Conservation (phyloP, 2,797 vertebrate species). For the Phalloptychus januarius region DNA sequence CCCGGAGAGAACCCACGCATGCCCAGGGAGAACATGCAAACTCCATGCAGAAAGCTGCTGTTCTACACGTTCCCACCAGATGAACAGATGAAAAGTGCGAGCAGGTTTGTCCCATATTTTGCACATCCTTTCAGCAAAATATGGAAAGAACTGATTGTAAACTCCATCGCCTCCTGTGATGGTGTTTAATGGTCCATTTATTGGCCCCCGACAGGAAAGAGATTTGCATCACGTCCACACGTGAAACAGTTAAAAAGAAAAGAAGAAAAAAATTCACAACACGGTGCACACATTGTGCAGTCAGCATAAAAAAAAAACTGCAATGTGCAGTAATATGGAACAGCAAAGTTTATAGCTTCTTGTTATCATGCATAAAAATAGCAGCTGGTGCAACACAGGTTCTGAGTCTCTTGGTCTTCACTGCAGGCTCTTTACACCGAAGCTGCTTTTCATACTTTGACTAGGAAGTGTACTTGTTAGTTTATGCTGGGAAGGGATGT, state of each 20-base stretch:
- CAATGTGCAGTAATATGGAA: neutral
- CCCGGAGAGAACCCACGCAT: too few relatives aligned
- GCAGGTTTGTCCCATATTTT: neutral
- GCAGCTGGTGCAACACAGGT: neutral
- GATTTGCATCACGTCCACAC: neutral
- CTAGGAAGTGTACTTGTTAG: neutral
- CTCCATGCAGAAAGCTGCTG: too few relatives aligned
- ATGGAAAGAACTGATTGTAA: too few relatives aligned
- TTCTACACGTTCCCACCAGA: neutral
- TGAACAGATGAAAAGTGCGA: neutral
- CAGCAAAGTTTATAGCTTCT: neutral
- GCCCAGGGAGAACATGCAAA: too few relatives aligned
- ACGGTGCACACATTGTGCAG: neutral
- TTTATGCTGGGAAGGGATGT: too few relatives aligned
- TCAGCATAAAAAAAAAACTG: neutral
- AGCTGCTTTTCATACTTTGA: neutral
- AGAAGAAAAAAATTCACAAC: neutral
- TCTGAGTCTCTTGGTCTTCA: neutral
- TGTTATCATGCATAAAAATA: neutral
- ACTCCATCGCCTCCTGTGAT: neutral
- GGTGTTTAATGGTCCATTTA: neutral
- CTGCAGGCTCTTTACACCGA: neutral
- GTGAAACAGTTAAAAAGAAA: neutral
- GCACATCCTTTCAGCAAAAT: neutral
- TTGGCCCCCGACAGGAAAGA: neutral